These are phyloP conservation scores for Rhabdomys dilectus DNA, from an alignment of 2,113 vertebrate genomes.

Conservation along the genomic window DNA sequence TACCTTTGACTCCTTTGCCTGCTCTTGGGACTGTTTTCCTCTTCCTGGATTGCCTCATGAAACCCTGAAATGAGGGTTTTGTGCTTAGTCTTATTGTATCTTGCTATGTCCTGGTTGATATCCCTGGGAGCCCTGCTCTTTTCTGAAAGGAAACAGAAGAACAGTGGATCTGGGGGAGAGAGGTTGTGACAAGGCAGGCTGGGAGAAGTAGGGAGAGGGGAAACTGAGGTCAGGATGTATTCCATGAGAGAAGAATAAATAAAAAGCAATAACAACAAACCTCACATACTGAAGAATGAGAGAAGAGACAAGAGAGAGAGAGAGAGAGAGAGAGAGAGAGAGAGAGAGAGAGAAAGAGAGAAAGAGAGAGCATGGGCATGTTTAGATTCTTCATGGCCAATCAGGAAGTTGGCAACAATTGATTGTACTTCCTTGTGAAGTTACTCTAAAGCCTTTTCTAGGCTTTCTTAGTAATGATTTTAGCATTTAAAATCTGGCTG, in stretches of 20 bases:
- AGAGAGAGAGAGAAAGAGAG: no score
- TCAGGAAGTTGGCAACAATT: background rate
- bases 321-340: no score
- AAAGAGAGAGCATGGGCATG: no score
- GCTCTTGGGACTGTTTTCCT: background rate
- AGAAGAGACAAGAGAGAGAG: no score
- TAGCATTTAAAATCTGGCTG: background rate
- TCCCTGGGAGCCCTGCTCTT: background rate
- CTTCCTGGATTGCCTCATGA: background rate
- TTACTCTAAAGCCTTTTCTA: background rate
- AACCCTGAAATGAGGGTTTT: background rate
- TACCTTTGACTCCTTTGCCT: background rate
- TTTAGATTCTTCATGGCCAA: background rate
- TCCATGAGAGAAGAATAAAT: background rate
- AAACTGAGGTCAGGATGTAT: background rate
- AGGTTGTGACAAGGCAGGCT: background rate
- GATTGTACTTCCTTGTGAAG: background rate
- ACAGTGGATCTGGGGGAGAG: background rate
- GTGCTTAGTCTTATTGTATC: background rate
- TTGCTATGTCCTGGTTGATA: background rate
- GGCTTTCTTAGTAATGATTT: background rate
- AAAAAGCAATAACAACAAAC: background rate
- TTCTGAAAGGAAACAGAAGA: background rate
- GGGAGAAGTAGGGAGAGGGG: background rate
- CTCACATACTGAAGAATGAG: no score